Evolutionary conservation across 2,113 vertebrate genomes (phyloP).

Genomic region (Istiophorus platypterus): DNA sequence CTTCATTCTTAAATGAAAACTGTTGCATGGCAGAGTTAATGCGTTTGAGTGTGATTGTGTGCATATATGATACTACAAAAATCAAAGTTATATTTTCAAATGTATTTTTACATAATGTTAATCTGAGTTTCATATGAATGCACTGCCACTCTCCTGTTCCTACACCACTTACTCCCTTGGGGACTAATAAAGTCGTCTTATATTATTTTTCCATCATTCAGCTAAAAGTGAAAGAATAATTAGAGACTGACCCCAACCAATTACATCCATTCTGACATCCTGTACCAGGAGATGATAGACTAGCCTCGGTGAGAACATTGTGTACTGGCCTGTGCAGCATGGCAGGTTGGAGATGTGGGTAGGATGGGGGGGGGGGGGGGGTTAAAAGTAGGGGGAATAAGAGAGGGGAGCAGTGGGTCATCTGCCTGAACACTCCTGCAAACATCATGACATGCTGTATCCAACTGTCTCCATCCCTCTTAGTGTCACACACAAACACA

Average conservation of each 20-base stretch:
- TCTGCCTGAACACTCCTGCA: conserved; percentile 55
- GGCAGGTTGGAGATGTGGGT: conserved; percentile 36
- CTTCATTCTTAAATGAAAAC: not conserved
- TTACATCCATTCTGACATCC: conserved; percentile 66
- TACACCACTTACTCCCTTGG: not conserved
- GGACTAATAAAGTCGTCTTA: conserved; percentile 1
- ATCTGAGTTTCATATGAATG: not conserved
- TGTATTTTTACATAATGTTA: not conserved
- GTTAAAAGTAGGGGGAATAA: conserved; percentile 7
- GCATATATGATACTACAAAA: not conserved
- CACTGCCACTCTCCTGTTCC: too few relatives aligned
- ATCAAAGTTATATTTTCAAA: not conserved
- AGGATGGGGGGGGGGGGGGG: conserved; percentile 20
- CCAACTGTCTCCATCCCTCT: conserved; percentile 27
- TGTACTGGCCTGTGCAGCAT: conserved; percentile 48
- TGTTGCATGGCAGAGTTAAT: conserved; percentile 3
- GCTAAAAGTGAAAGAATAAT: conserved; percentile 32
- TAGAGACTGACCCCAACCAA: conserved; percentile 57
- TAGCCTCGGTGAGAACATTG: conserved; percentile 62
- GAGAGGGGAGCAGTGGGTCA: conserved; percentile 41
- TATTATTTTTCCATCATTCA: conserved; percentile 23
- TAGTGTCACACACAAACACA: conserved; percentile 55
- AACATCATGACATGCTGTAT: conserved; percentile 54
- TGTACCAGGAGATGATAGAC: conserved; percentile 78
- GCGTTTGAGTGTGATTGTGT: not conserved